Conservation (phyloP, 2,888 invertebrate genomes). For the Xanthorhoe spadicearia region DNA sequence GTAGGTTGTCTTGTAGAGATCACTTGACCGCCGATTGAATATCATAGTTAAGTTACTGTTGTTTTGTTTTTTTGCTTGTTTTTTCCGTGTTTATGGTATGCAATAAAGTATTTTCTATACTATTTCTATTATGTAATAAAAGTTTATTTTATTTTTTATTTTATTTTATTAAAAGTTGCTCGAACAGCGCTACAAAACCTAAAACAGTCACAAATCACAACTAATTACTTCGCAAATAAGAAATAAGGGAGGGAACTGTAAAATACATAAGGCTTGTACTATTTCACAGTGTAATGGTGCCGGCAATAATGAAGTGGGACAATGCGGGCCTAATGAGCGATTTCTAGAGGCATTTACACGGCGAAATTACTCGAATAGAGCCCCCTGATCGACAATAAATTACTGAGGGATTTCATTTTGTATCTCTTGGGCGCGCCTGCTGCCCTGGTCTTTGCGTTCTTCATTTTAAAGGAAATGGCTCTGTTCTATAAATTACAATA, state of each 20-base stretch:
- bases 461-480: too few relatives aligned
- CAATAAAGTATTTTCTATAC: too few relatives aligned
- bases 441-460: neutral
- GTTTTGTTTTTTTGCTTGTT: too few relatives aligned
- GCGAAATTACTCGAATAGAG: conserved; percentile 51
- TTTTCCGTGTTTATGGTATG: too few relatives aligned
- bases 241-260: conserved; percentile 43
- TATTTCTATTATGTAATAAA: too few relatives aligned
- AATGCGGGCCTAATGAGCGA: conserved; percentile 58
- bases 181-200: neutral
- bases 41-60: too few relatives aligned
- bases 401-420: conserved; percentile 47
- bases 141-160: too few relatives aligned
- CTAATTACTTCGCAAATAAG: conserved; percentile 43
- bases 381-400: conserved; percentile 49
- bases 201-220: conserved; percentile 39
- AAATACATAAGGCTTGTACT: conserved; percentile 36
- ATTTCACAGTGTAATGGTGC: conserved; percentile 42
- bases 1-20: too few relatives aligned
- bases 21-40: too few relatives aligned
- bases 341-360: conserved; percentile 50
- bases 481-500: too few relatives aligned
- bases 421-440: conserved; percentile 17
- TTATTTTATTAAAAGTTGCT: too few relatives aligned
- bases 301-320: conserved; percentile 54